Conservation (phyloP, 2,797 vertebrate genomes). For the Sebastolobus alascanus region DNA sequence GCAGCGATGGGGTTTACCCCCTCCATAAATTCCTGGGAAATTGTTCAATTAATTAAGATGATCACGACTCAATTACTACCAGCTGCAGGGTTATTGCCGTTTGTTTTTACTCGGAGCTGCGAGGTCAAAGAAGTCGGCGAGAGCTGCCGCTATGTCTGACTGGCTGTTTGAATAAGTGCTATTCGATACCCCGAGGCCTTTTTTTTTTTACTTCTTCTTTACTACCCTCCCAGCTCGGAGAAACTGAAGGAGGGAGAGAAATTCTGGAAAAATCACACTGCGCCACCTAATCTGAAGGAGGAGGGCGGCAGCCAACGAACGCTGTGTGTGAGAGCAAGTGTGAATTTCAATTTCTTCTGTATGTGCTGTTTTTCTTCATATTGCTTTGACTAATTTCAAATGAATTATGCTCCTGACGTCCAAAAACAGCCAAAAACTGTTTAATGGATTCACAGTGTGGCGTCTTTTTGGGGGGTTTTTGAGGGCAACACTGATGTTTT, state of each 20-base stretch:
- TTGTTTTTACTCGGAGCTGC: constrained; percentile 90
- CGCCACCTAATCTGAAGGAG: constrained; percentile 33
- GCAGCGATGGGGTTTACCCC: constrained; percentile 73
- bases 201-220: constrained; percentile 63
- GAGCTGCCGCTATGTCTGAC: constrained; percentile 93
- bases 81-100: constrained; percentile 91
- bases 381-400: constrained; percentile 9
- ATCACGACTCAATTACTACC: constrained; percentile 93
- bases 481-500: background rate
- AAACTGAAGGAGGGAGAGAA: constrained; percentile 69
- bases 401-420: background rate
- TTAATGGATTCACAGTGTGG: background rate
- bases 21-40: constrained; percentile 90
- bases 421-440: no score
- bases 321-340: constrained; percentile 24
- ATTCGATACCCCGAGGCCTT: constrained; percentile 90
- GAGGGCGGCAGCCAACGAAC: constrained; percentile 29
- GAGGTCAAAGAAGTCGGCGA: constrained; percentile 91
- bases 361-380: background rate
- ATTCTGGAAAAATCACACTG: constrained; percentile 64
- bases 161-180: constrained; percentile 94
- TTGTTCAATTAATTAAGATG: constrained; percentile 95
- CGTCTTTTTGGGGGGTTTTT: background rate
- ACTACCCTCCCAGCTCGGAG: constrained; percentile 66
- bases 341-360: background rate